Evolutionary conservation across 1,140 invertebrate genomes (phyloP), one percentile per base, ranked within the genome.

Genomic region (Drosophila yakuba): DNA sequence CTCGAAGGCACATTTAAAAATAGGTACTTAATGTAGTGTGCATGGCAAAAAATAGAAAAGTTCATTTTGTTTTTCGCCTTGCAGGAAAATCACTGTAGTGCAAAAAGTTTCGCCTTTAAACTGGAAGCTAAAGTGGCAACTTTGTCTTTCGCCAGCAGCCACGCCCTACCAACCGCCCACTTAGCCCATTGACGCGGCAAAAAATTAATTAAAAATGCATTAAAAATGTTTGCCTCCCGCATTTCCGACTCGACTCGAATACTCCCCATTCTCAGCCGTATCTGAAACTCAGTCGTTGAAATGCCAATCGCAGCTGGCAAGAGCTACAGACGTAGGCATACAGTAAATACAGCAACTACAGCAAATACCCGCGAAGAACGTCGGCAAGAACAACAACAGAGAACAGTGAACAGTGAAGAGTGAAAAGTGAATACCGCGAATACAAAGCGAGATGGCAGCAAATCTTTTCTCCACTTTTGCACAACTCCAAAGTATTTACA

Each of bases 201-300:
- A 60, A 82, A 86, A 86, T 88, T 88, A 86, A 86, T 86, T 89
- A 88, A 88, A 88, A 88, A 62, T 89, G 76, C 76, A 83, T 89
- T 88, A 76, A 79, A 78, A 76, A 75, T 82, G 66, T 68, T 82
- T 73, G 43, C 47, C 56, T 32, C 47, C 36, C 73, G 41, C 58
- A 39, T 60, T 47, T 48, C 41, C 39, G 28, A 39, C 28, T 56
- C 6, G 25, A 25, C 25, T 51, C 6, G 50, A 56, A 4, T 36
- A 48, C 47, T 45, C 36, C 48, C n/a, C 35, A 32, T 52, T 60
- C 23, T 28, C 64, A 41, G 12, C 55, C 17, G 14, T 17, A 32
- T 35, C 28, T 11, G 14, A n/a, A 51, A 35, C 48, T 35, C 48
- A 11, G n/a, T 41, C 17, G 52, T 28, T 17, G 32, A 75, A 75